Evolutionary conservation across 2,888 invertebrate species (phyloP), one percentile per base, ranked within the genome.

Genomic region (Tiliacea aurago): DNA sequence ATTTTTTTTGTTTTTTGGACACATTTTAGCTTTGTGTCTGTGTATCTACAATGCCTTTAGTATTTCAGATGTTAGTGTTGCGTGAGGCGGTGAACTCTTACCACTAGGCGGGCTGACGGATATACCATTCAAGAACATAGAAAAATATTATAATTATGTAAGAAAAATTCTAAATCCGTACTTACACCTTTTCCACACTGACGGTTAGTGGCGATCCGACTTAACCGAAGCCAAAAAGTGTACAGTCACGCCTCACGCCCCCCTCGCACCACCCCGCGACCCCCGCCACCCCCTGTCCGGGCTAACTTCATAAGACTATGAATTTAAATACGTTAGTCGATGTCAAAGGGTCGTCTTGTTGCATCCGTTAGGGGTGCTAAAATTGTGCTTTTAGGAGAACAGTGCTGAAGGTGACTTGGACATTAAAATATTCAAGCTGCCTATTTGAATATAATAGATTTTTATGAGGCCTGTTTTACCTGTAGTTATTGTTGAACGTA

Each of bases 261-360:
- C 87, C 71, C 80, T 66, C 79, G 80, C 77, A 79, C 73, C 79
- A 73, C 80, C 71, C 84, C 79, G 61, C 61, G 33, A 49, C 84
- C 83, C 73, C 76, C 75, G 66, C 49, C 76, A 71, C 86, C 86
- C 84, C 87, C 88, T 72, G 89, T 82, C 90, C 91, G 86, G 92
- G 93, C 94, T 95, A 95, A 96, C 95, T 96, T 95, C 95, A 96
- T 96, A 96, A 96, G 95, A 95, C 95, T 95, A 96, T 96, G 96
- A 96, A 95, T 96, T 96, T 96, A 96, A 96, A 96, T 96, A 96
- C 95, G 95, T 95, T 95, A 95, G 93, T 91, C 94, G 95, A 94
- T 95, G 95, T 95, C 95, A 95, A 95, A 95, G 95, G 94, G 94
- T 94, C 90, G 89, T 84, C 87, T 90, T 89, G 93, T 92, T 94